phyloP scores from a whole-genome alignment of 64 coral and sea anemone species.

The Cladopsammia gracilis region DNA sequence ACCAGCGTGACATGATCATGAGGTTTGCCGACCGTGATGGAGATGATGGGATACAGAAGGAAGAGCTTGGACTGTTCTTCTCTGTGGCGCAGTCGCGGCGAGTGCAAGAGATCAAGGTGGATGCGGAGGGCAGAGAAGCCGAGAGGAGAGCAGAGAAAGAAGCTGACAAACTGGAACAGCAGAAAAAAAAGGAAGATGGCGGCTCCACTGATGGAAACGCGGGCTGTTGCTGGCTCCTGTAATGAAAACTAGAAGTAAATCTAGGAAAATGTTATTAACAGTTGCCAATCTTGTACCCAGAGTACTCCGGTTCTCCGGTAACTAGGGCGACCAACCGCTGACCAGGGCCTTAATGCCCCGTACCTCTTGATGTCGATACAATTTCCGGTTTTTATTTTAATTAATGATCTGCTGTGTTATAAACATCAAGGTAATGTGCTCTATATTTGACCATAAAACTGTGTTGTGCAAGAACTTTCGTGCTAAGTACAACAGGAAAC shows the following conservation, averaged over 20 bases:
- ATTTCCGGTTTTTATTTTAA: too few species aligned
- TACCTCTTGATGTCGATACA: too few species aligned
- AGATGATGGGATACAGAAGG: slow-evolving; percentile 75
- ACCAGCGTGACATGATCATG: slow-evolving; percentile 81
- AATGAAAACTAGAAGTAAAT: neutral
- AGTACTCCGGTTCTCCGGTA: neutral
- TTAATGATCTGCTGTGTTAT: too few species aligned
- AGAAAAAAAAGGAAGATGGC: neutral
- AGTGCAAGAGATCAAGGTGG: slow-evolving; percentile 56
- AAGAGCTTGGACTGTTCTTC: slow-evolving; percentile 79
- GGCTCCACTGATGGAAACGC: neutral
- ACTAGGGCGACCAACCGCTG: neutral
- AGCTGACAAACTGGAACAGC: slow-evolving; percentile 26
- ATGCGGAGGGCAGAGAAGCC: slow-evolving; percentile 6
- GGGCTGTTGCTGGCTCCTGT: slow-evolving; percentile 37
- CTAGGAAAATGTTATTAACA: neutral
- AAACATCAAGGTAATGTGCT: too few species aligned
- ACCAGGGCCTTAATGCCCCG: too few species aligned
- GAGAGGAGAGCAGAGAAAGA: slow-evolving; percentile 40
- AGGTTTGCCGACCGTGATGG: slow-evolving; percentile 82
- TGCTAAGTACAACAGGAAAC: too few species aligned
- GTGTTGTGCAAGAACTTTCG: too few species aligned
- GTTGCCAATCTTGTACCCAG: neutral
- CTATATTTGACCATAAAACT: too few species aligned
- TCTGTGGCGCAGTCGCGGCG: slow-evolving; percentile 35